Evolutionary conservation across 1,140 invertebrate species (phyloP), one percentile per base, ranked within the genome.

Genomic region (Halictus rubicundus): DNA sequence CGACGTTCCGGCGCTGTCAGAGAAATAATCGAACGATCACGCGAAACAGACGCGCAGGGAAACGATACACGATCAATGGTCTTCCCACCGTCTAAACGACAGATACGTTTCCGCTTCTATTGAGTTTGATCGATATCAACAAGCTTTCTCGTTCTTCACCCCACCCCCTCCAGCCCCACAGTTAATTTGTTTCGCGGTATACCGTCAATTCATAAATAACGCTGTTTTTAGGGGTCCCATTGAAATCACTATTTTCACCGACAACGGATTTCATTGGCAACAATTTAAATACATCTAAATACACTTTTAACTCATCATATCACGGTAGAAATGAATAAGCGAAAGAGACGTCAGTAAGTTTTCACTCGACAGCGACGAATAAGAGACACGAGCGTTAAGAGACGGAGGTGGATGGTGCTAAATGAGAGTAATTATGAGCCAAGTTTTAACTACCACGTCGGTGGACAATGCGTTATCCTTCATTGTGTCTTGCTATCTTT

Each of bases 381-480:
- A 52, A 65, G 68, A 61, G 70, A 37, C 25, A 71, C 9, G 71
- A 65, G 68, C 46, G 72, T 54, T 21, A 57, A 82, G 68, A 88
- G 68, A 74, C 78, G 78, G 64, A 78, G 72, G 85, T 77, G 79
- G 85, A 88, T 89, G 86, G 82, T 85, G 84, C 87, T 90, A 89
- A 92, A 92, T 90, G 89, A 91, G 89, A 90, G 90, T 92, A 92
- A 92, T 92, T 92, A 92, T 87, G 90, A 90, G 90, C 90, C 91
- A 92, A 92, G 91, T 92, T 92, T 92, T 92, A 92, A 92, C 90
- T 91, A 91, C 87, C 84, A 85, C 87, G 68, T 76, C 82, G 84
- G 82, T 91, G 88, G 90, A 92, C 90, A 92, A 92, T 91, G 87
- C 89, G 88, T 90, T 91, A 92, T 91, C 88, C 89, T 89, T 92